Evolutionary conservation across 2,797 vertebrate species (phyloP).

Genomic region (Uromys caudimaculatus): DNA sequence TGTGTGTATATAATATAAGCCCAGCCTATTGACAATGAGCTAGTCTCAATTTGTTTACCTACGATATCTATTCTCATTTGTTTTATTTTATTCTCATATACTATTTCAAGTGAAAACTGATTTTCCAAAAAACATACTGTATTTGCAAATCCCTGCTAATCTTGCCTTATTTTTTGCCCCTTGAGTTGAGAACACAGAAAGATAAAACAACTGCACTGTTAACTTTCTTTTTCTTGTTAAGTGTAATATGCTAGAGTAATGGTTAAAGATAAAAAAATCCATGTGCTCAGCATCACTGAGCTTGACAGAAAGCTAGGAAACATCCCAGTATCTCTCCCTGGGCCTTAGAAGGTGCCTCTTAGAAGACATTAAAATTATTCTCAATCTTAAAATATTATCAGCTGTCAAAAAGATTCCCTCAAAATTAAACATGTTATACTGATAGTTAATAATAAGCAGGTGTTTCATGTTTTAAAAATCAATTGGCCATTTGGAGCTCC

Average conservation of each 20-base stretch:
- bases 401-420: conserved; percentile 60
- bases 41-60: conserved; percentile 71
- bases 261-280: conserved; percentile 54
- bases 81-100: conserved; percentile 67
- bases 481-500: conserved; percentile 49
- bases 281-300: conserved; percentile 44
- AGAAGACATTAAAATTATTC: conserved; percentile 72
- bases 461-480: conserved; percentile 78
- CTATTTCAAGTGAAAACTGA: conserved; percentile 75
- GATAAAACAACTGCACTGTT: conserved; percentile 59
- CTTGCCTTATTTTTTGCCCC: conserved; percentile 51
- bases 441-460: conserved; percentile 72
- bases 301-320: conserved; percentile 54
- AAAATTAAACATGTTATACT: conserved; percentile 71
- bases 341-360: conserved; percentile 61
- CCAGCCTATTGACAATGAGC: conserved; percentile 2
- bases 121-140: conserved; percentile 48
- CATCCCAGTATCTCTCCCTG: conserved; percentile 45
- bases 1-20: background rate
- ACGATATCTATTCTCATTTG: conserved; percentile 46
- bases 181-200: conserved; percentile 74
- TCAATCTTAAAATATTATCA: conserved; percentile 68
- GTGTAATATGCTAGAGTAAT: conserved; percentile 65
- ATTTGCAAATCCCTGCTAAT: conserved; percentile 71
- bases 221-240: conserved; percentile 66